phyloP scores from a whole-genome alignment of 2,113 vertebrate species.

The Nothocercus julius region DNA sequence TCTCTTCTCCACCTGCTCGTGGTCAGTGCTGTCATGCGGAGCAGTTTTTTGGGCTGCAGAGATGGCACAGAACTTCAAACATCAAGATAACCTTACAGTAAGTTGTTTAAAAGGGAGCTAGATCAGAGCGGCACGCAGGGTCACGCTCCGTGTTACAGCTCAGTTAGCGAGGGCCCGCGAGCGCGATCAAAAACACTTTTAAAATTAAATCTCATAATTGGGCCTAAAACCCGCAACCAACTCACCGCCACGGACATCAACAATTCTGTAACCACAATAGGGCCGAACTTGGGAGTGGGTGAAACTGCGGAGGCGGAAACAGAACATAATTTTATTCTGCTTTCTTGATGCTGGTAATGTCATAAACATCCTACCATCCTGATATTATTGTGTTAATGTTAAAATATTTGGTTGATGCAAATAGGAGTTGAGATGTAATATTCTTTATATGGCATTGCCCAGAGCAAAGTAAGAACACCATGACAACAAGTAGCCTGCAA shows the following conservation, averaged over 20 bases:
- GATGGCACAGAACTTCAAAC: not conserved
- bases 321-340: constrained; percentile 54
- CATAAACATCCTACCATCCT: constrained; percentile 62
- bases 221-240: constrained; percentile 23
- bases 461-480: constrained; percentile 67
- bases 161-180: constrained; percentile 8
- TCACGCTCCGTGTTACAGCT: not conserved
- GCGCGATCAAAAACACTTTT: not conserved
- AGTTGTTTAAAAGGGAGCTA: not conserved
- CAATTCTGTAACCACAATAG: not conserved
- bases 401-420: constrained; percentile 74
- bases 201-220: constrained; percentile 44
- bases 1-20: not conserved
- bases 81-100: not conserved
- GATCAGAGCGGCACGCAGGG: not conserved
- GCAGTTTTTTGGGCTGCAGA: not conserved
- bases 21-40: not conserved
- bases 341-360: constrained; percentile 52
- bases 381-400: constrained; percentile 61
- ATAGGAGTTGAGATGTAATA: constrained; percentile 65
- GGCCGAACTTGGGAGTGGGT: constrained; percentile 13
- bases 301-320: constrained; percentile 9
- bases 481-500: constrained; percentile 69
- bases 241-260: constrained; percentile 24
- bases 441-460: constrained; percentile 71